Evolutionary conservation across 2,888 invertebrate species (phyloP), one percentile per base, ranked within the genome.

Genomic region (Orchestes rusci): DNA sequence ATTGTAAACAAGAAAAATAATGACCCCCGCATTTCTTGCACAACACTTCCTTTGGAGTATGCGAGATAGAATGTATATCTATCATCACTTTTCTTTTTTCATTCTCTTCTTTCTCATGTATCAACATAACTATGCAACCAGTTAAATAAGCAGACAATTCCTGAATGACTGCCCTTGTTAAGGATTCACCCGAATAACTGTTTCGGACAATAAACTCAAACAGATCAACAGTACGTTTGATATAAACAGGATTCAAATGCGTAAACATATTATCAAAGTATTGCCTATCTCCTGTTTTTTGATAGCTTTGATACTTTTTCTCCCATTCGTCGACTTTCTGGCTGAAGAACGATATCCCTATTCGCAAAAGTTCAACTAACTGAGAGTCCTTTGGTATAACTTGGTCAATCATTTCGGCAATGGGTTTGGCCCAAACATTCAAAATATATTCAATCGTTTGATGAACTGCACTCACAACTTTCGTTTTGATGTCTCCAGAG

Each of bases 61-160:
- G 48, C 5, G 30, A 13, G 7, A 48, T 51, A 10, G 55, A 52
- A 47, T 53, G 52, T n/a, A 13, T 12, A 16, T 7, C 5, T 15
- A 43, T 47, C 16, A n/a, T 47, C 15, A 28, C 28, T 27, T 34
- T 31, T 19, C 34, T 34, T 16, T 52, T 48, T 37, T 23, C 20
- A 23, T 38, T 42, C 31, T 45, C 33, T 31, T 50, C 36, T 7
- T 48, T 39, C 7, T 53, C 44, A 15, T 35, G 43, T 10, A 57
- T 41, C 23, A 54, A 32, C 19, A 52, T 47, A 10, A 47, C 20
- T 15, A 59, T 20, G 54, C 56, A 56, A 7, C 45, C 53, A 19
- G 47, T 41, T 13, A 56, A 49, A 44, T 53, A 60, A 13, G 47
- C 48, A 10, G 58, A 43, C 20, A 63, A 40, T 29, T 59, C 55